Conservation (phyloP, 2,113 vertebrate species). For the Amia ocellicauda region DNA sequence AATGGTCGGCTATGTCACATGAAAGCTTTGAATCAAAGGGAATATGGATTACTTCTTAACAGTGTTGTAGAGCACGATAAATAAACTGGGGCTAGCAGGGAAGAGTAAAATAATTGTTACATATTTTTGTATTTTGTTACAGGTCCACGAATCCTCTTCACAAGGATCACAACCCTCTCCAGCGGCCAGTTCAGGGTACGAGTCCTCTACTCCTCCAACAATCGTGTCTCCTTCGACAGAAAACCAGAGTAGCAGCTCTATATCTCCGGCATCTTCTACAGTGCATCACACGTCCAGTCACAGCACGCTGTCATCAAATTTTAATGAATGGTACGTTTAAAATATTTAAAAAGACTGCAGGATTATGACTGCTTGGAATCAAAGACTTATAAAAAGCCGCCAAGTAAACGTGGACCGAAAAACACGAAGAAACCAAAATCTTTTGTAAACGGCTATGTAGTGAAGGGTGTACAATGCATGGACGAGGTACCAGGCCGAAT, state of each 20-base stretch:
- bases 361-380: constrained; percentile 75
- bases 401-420: constrained; percentile 76
- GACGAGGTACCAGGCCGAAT: constrained; percentile 74
- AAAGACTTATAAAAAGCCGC: constrained; percentile 69
- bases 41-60: background rate
- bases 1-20: too few species aligned
- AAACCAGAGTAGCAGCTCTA: constrained; percentile 94
- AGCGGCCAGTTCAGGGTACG: constrained; percentile 97
- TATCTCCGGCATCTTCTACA: constrained; percentile 92
- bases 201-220: constrained; percentile 97
- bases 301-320: constrained; percentile 98
- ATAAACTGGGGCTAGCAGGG: background rate
- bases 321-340: constrained; percentile 99
- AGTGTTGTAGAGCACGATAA: background rate
- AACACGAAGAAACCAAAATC: constrained; percentile 63
- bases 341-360: constrained; percentile 77
- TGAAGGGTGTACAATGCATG: constrained; percentile 65
- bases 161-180: constrained; percentile 94
- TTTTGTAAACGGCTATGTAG: constrained; percentile 69
- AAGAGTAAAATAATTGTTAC: background rate
- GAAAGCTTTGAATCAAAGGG: too few species aligned
- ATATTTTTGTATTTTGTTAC: constrained; percentile 53
- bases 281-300: constrained; percentile 96
- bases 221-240: constrained; percentile 98
- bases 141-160: constrained; percentile 94